phyloP scores from a whole-genome alignment of 2,888 invertebrate species.

The Rhamphomyia laevipes region DNA sequence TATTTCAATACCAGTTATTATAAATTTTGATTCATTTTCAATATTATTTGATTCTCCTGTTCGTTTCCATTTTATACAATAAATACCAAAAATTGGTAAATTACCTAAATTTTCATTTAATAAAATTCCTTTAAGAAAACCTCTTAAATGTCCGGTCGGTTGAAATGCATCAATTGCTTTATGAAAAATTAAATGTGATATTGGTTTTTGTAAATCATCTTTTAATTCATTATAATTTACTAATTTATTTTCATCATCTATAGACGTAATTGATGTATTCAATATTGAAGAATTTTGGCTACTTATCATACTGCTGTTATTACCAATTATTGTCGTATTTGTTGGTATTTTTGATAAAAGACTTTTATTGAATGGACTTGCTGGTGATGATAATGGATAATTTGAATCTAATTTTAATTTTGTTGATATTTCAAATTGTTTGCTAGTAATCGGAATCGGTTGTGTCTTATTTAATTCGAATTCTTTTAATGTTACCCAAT shows the following conservation, averaged over 20 bases:
- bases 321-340: constrained; percentile 35
- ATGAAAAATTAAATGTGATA: constrained; percentile 26
- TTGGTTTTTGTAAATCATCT: neutral
- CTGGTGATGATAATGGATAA: constrained; percentile 12
- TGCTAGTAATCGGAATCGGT: constrained; percentile 1
- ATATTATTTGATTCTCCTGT: constrained; percentile 23
- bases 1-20: constrained; percentile 31
- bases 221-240: constrained; percentile 4
- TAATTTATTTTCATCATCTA: constrained; percentile 11
- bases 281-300: constrained; percentile 24
- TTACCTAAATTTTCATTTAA: constrained; percentile 10
- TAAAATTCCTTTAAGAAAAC: constrained; percentile 31
- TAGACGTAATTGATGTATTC: constrained; percentile 17
- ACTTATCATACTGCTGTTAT: constrained; percentile 21
- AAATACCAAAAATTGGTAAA: constrained; percentile 28
- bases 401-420: neutral
- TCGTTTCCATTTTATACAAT: constrained; percentile 36
- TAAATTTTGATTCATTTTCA: constrained; percentile 36
- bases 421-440: neutral
- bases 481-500: constrained; percentile 30
- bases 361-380: constrained; percentile 24
- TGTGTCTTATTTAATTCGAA: constrained; percentile 25
- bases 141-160: constrained; percentile 32
- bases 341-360: constrained; percentile 31
- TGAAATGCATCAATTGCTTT: constrained; percentile 35